Evolutionary conservation across 2,888 invertebrate genomes (phyloP).

Genomic region (Cordilura impudica): DNA sequence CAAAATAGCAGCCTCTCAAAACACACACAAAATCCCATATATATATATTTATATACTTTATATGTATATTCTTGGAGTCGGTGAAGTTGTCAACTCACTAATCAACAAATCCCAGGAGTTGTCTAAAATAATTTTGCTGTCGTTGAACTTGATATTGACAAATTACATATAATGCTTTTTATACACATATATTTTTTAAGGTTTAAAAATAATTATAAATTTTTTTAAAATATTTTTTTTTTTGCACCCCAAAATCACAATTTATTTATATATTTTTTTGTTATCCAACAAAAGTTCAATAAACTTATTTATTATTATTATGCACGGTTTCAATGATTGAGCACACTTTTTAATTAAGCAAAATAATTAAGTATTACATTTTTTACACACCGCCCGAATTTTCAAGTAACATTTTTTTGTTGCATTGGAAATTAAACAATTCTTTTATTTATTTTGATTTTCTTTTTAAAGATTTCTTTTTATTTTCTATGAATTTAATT

Average conservation of each 20-base stretch:
- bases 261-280: neutral
- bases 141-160: neutral
- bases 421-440: neutral
- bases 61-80: neutral
- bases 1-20: slow-evolving; percentile 7
- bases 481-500: neutral
- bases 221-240: neutral
- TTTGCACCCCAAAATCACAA: neutral
- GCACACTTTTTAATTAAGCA: neutral
- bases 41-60: neutral
- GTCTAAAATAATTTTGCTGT: too few relatives aligned
- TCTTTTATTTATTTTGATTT: neutral
- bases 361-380: too few relatives aligned
- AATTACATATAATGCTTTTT: neutral
- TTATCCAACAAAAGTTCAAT: slow-evolving; percentile 33
- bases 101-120: neutral
- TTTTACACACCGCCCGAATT: too few relatives aligned
- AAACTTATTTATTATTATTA: slow-evolving; percentile 15
- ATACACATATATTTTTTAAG: neutral
- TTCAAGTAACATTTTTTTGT: too few relatives aligned
- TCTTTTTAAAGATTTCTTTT: neutral
- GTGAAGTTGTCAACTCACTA: neutral
- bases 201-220: too few relatives aligned
- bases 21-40: neutral
- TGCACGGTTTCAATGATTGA: slow-evolving; percentile 24